These are phyloP conservation scores for Hippoglossus hippoglossus DNA, from an alignment of 2,797 vertebrate species.

Conservation along the genomic window DNA sequence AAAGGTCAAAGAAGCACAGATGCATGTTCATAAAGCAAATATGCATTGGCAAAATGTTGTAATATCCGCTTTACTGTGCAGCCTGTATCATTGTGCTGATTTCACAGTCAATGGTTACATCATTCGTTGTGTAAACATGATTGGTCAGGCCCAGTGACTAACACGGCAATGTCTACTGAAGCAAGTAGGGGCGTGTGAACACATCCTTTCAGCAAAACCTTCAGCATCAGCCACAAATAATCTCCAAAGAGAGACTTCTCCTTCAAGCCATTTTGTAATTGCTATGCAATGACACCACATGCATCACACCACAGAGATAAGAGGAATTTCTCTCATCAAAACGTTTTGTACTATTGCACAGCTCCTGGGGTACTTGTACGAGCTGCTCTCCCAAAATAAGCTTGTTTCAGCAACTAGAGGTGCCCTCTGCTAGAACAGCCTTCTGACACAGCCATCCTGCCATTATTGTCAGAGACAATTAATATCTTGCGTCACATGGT, in stretches of 20 bases:
- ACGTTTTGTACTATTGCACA: slow-evolving; percentile 41
- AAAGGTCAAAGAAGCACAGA: slow-evolving; percentile 23
- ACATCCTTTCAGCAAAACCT: slow-evolving; percentile 63
- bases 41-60: slow-evolving; percentile 4
- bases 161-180: slow-evolving; percentile 51
- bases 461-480: slow-evolving; percentile 33
- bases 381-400: slow-evolving; percentile 74
- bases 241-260: slow-evolving; percentile 33
- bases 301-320: slow-evolving; percentile 66
- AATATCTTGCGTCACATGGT: slow-evolving; percentile 24
- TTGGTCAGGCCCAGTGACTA: slow-evolving; percentile 52
- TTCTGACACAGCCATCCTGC: slow-evolving; percentile 7
- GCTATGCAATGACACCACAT: slow-evolving; percentile 70
- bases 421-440: slow-evolving; percentile 15
- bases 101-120: slow-evolving; percentile 19
- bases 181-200: slow-evolving; percentile 68
- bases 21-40: not conserved
- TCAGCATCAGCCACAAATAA: slow-evolving; percentile 62
- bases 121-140: slow-evolving; percentile 42
- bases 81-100: not conserved
- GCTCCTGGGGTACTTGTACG: slow-evolving; percentile 18
- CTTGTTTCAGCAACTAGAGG: slow-evolving; percentile 19
- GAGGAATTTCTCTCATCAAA: slow-evolving; percentile 43
- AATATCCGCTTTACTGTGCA: not conserved
- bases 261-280: slow-evolving; percentile 59